Percentiles rank a stretch among this genome's conserved stretches.
phyloP scores from a whole-genome alignment of 2,888 invertebrate genomes.

The Drosophila anomalipes region DNA sequence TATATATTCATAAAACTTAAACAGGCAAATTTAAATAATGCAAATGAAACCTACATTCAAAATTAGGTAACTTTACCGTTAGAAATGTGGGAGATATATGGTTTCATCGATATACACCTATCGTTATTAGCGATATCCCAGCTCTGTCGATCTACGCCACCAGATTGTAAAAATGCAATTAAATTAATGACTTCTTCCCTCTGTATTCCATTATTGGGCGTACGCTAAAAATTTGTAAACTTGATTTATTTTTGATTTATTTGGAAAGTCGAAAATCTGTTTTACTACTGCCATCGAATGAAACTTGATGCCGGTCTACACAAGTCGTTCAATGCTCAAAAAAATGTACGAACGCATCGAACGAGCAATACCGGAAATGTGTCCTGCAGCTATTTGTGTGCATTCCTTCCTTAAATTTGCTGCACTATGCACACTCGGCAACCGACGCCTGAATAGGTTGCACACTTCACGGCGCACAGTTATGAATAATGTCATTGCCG shows the following conservation, averaged over 20 bases:
- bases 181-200: neutral
- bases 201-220: neutral
- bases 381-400: neutral
- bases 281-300: neutral
- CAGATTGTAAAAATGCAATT: neutral
- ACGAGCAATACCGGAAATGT: constrained; percentile 5
- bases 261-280: neutral
- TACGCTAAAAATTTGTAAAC: neutral
- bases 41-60: neutral
- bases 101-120: neutral
- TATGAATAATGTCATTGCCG: constrained; percentile 40
- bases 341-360: neutral
- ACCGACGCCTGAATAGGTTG: neutral
- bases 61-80: neutral
- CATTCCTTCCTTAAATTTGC: neutral
- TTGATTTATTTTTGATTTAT: neutral
- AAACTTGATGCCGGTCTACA: neutral
- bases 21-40: neutral
- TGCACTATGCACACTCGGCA: constrained; percentile 14
- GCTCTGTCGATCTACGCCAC: neutral
- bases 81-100: neutral
- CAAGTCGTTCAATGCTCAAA: neutral
- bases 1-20: neutral
- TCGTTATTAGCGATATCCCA: neutral
- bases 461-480: constrained; percentile 2